Base-by-base conservation (phyloP, 2,888 invertebrate species). In the Cheilosia grossa region DNA sequence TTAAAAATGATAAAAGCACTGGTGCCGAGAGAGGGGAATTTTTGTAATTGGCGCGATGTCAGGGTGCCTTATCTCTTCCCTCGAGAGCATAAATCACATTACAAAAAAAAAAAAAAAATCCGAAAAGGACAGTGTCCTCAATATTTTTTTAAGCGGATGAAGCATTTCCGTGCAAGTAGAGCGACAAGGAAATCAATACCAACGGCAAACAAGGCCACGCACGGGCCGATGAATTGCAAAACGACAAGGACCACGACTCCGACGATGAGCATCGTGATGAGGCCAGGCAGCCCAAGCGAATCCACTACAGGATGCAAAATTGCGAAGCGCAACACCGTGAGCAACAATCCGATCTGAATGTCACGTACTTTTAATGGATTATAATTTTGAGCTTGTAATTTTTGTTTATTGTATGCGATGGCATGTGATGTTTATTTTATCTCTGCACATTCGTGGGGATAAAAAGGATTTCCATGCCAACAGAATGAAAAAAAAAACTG, bases 361-460 rank as follows among this genome's bases (percentile, higher is more conserved):
- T 69, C 77, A 77, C 69, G 77, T 77, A 56, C 64, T 49, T 58
- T 66, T 75, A 75, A 75, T 66, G 75, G 66, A 66, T 77, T 77
- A 77, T 69, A 69, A 77, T 77, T 69, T 61, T 44, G 33, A 44
- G 24, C 33, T 69, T 77, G 63, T 77, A 42, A 44, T 69, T 69
- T 53, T 54, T 69, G 30, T 61, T 67, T 59, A 53, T 67, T 61
- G 67, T 44, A 61, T 77, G 53, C 61, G 24, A 51, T 24, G 61
- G 77, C 44, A 69, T 59, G 67, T 59, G 77, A 77, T 77, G 67
- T 77, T 77, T 59, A 69, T 69, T 77, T 69, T 59, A 67, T 61
- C 33, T 30, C 17, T 40, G 64, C 47, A 33, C 49, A 47, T 21
- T 56, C 49, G 17, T 58, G 49, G 10, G 72, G 13, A 69, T 21